Percentiles rank a stretch among this genome's conserved stretches.
Evolutionary conservation across 2,113 vertebrate species (phyloP).

Genomic region (Acrocephalus arundinaceus): DNA sequence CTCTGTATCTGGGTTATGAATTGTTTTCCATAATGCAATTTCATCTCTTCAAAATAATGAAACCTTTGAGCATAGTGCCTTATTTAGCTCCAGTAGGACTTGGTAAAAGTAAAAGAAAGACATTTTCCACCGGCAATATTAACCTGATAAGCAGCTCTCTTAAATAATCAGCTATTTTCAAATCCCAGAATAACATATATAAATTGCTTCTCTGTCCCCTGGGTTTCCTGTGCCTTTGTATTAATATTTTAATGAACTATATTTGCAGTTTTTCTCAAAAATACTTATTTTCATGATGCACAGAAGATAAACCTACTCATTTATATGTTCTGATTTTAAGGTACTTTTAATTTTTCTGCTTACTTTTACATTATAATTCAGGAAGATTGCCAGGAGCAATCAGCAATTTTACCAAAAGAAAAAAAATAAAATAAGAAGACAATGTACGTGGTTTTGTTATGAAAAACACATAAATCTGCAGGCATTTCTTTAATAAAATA

Average conservation of each 20-base stretch:
- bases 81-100: not conserved
- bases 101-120: not conserved
- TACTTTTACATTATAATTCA: not conserved
- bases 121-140: fast-evolving
- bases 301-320: fast-evolving
- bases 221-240: fast-evolving
- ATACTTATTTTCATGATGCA: fast-evolving
- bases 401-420: not conserved
- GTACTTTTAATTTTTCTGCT: not conserved
- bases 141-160: not conserved
- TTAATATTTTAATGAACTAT: not conserved
- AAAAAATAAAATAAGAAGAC: not conserved
- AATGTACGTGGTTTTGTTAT: not conserved
- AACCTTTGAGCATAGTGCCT: not conserved
- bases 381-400: not conserved
- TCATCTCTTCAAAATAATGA: not conserved
- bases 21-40: not conserved
- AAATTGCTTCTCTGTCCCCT: not conserved
- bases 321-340: not conserved
- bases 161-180: not conserved
- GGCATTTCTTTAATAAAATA: not conserved
- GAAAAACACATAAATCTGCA: not conserved
- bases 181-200: fast-evolving
- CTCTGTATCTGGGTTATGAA: not conserved
- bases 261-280: not conserved